Percentiles rank a stretch among this genome's conserved stretches.
Evolutionary conservation across 2,888 invertebrate species (phyloP).

Genomic region (Synanthedon andrenaeformis): DNA sequence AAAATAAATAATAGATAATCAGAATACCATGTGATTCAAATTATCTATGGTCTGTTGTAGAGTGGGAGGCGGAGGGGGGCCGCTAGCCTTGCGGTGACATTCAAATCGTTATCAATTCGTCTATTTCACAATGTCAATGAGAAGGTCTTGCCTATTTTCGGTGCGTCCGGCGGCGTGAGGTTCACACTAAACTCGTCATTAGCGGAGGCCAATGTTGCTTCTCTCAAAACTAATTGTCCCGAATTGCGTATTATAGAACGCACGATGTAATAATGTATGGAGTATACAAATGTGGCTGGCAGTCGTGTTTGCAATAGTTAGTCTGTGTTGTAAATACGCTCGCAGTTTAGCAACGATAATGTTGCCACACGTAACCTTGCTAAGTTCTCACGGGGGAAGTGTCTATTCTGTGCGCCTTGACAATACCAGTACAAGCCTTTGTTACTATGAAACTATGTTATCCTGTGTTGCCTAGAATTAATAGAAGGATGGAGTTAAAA

Average conservation of each 20-base stretch:
- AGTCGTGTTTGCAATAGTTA: slow-evolving; percentile 55
- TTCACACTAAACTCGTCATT: no score
- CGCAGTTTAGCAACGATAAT: slow-evolving; percentile 67
- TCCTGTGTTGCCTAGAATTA: slow-evolving; percentile 52
- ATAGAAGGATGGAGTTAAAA: not conserved
- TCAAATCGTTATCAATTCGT: slow-evolving; percentile 64
- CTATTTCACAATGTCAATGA: slow-evolving; percentile 72
- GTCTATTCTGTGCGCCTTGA: slow-evolving; percentile 65
- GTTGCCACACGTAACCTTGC: slow-evolving; percentile 69
- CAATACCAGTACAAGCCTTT: slow-evolving; percentile 66
- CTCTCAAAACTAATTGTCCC: not conserved
- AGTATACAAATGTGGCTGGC: slow-evolving; percentile 45
- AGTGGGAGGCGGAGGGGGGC: slow-evolving; percentile 41
- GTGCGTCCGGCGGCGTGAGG: slow-evolving; percentile 30
- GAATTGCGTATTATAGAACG: slow-evolving; percentile 16
- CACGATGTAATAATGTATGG: slow-evolving; percentile 17
- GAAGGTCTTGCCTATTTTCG: slow-evolving; percentile 67
- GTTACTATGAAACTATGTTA: slow-evolving; percentile 44
- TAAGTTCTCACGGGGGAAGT: slow-evolving; percentile 69
- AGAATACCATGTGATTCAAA: not conserved
- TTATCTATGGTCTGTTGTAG: slow-evolving; percentile 22
- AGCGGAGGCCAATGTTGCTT: not conserved
- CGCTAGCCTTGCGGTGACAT: slow-evolving; percentile 64
- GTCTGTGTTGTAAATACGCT: slow-evolving; percentile 65
- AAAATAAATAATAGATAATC: no score